Evolutionary conservation across 2,888 invertebrate species (phyloP).

Genomic region (Chironomus riparius): DNA sequence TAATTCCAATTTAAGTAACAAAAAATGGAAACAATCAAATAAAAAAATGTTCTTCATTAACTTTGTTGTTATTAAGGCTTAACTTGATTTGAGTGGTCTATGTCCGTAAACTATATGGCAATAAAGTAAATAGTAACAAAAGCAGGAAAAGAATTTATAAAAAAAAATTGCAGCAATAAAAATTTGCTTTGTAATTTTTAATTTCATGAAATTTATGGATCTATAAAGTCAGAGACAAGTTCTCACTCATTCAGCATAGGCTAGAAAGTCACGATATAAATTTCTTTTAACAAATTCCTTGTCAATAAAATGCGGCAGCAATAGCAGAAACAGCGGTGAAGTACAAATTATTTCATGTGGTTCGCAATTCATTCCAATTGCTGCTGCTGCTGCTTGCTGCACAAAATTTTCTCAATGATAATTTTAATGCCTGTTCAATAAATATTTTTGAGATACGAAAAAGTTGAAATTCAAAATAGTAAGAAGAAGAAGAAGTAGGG

Average conservation of each 20-base stretch:
- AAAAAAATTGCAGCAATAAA: not conserved
- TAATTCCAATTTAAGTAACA: too few relatives aligned
- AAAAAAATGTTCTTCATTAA: too few relatives aligned
- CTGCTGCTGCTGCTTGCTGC: not conserved
- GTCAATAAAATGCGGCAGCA: not conserved
- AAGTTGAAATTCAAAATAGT: too few relatives aligned
- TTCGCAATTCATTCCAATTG: not conserved
- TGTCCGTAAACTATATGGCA: too few relatives aligned
- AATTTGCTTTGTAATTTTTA: not conserved
- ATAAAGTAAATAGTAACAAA: not conserved
- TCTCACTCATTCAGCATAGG: not conserved
- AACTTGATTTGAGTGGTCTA: not conserved
- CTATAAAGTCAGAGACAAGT: not conserved
- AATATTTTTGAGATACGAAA: too few relatives aligned
- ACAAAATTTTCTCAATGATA: not conserved
- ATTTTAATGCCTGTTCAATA: too few relatives aligned
- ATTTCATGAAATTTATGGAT: not conserved
- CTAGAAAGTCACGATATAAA: not conserved
- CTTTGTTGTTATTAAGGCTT: not conserved
- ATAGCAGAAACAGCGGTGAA: not conserved
- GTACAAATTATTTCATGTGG: not conserved
- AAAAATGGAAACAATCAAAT: too few relatives aligned
- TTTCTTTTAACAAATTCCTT: not conserved
- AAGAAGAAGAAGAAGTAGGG: too few relatives aligned
- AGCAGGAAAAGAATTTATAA: not conserved